These are phyloP conservation scores for Netelia virgata DNA, from an alignment of 2,888 invertebrate species.

Conservation along the genomic window DNA sequence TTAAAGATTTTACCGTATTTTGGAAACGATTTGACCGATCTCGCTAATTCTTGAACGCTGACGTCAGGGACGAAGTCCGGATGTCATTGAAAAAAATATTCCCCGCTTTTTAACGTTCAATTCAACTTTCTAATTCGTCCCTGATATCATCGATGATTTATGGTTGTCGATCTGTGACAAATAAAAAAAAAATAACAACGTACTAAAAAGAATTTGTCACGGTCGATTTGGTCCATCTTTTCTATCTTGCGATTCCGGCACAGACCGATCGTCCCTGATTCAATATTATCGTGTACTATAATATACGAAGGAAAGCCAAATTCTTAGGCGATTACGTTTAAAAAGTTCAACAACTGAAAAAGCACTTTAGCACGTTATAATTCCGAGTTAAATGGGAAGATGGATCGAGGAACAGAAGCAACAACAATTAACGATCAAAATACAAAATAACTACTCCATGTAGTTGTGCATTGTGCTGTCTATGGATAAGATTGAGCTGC, in stretches of 20 bases:
- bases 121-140: conserved; percentile 18
- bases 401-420: too few relatives aligned
- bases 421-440: too few relatives aligned
- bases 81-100: background rate
- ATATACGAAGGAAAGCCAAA: conserved; percentile 8
- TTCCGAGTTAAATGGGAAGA: too few relatives aligned
- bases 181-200: background rate
- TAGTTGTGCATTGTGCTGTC: too few relatives aligned
- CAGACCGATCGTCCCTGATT: background rate
- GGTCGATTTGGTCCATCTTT: background rate
- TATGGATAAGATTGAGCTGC: conserved; percentile 1
- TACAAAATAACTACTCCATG: too few relatives aligned
- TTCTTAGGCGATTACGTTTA: conserved; percentile 40
- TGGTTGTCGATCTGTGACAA: background rate
- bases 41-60: background rate
- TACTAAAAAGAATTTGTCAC: too few relatives aligned
- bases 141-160: conserved; percentile 30
- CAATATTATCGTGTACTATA: conserved; percentile 5
- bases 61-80: conserved; percentile 18
- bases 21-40: conserved; percentile 19
- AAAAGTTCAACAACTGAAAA: conserved; percentile 18
- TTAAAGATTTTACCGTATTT: conserved; percentile 31
- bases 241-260: conserved; percentile 30
- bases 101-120: background rate
- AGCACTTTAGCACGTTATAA: conserved; percentile 6